Evolutionary conservation across 1,140 invertebrate genomes (phyloP).

Genomic region (Sycobia sp.): DNA sequence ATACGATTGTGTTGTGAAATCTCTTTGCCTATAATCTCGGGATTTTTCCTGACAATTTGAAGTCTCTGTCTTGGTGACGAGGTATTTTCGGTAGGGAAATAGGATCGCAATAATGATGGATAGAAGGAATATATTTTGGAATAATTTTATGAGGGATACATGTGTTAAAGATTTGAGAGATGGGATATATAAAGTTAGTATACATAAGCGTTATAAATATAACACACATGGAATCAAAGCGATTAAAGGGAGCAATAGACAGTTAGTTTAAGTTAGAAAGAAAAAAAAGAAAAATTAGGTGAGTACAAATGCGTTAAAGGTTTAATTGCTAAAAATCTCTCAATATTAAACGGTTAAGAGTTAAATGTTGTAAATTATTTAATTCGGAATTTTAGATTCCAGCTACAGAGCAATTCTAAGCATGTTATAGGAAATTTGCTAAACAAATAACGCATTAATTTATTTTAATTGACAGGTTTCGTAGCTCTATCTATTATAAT

Average conservation of each 20-base stretch:
- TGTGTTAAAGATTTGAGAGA: constrained; percentile 14
- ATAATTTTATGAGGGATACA: background rate
- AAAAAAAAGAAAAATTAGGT: constrained; percentile 54
- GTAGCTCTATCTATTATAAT: constrained; percentile 15
- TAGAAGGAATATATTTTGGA: background rate
- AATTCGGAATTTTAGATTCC: too few species aligned
- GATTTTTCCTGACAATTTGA: constrained; percentile 34
- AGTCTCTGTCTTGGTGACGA: constrained; percentile 19
- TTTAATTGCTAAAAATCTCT: constrained; percentile 24
- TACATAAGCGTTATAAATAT: constrained; percentile 23
- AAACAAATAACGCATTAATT: constrained; percentile 26
- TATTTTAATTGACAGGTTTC: constrained; percentile 33
- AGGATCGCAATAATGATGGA: background rate
- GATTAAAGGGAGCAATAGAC: constrained; percentile 36
- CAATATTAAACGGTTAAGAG: constrained; percentile 3
- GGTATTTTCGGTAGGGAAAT: constrained; percentile 29
- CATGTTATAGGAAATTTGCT: background rate
- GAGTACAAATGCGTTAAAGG: constrained; percentile 50
- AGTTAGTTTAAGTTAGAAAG: constrained; percentile 49
- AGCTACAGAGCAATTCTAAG: too few species aligned
- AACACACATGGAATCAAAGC: constrained; percentile 39
- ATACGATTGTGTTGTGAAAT: background rate
- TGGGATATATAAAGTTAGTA: background rate
- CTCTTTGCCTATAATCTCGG: constrained; percentile 1
- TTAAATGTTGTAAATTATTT: too few species aligned